A percentile compares a stretch with the other conserved stretches of the same genome.
Conservation (phyloP, 2,888 invertebrate genomes). For the Cheilosia scutellata region DNA sequence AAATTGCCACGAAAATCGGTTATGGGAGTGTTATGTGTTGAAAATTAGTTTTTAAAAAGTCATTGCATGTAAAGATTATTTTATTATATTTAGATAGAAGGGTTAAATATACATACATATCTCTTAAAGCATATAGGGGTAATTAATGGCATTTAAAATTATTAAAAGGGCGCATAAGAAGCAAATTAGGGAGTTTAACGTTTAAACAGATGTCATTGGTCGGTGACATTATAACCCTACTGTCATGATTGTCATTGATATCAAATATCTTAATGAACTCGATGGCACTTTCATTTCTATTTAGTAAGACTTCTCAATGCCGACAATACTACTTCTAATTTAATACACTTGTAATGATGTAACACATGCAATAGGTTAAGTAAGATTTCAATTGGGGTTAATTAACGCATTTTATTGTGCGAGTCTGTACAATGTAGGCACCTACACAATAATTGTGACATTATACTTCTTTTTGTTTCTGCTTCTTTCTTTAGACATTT, state of each 20-base stretch:
- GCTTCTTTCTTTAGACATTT: not conserved
- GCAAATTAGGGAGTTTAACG: no score
- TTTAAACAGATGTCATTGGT: not conserved
- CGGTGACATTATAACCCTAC: constrained; percentile 15
- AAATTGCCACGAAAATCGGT: not conserved
- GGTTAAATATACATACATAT: no score
- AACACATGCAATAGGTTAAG: constrained; percentile 58
- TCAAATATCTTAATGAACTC: constrained; percentile 9
- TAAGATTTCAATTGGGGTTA: constrained; percentile 56
- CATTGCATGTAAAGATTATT: no score
- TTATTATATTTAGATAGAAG: no score
- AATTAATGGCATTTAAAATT: no score
- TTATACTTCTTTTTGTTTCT: not conserved
- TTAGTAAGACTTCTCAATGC: not conserved
- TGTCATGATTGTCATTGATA: constrained; percentile 13
- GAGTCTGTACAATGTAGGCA: not conserved
- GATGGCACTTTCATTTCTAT: not conserved
- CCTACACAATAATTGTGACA: not conserved
- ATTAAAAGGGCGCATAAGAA: no score
- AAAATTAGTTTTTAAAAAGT: no score
- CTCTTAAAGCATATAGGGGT: no score
- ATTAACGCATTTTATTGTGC: constrained; percentile 39
- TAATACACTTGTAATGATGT: constrained; percentile 43
- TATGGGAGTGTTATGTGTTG: constrained; percentile 1
- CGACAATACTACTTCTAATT: constrained; percentile 38